Percentiles rank a stretch among this genome's conserved stretches.
Evolutionary conservation across 2,888 invertebrate genomes (phyloP).

Genomic region (Amphipoea lucens): DNA sequence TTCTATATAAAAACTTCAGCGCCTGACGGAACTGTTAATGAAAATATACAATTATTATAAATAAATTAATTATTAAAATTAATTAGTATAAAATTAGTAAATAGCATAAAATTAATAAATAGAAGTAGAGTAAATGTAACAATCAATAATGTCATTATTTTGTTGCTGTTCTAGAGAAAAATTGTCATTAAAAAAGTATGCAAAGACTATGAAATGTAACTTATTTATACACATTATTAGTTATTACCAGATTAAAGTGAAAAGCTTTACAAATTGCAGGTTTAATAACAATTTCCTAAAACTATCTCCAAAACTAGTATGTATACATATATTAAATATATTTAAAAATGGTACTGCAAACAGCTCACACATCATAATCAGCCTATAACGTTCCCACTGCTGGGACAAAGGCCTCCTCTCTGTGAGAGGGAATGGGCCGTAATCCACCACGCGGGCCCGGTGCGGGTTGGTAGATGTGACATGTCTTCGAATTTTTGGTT

Average conservation of each 20-base stretch:
- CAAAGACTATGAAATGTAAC: background rate
- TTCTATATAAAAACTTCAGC: background rate
- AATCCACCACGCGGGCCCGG: too few relatives aligned
- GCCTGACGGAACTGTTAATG: background rate
- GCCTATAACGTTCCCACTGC: too few relatives aligned
- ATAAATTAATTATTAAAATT: too few relatives aligned
- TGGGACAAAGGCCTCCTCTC: too few relatives aligned
- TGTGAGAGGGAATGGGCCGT: too few relatives aligned
- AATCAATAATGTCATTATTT: background rate
- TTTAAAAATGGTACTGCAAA: background rate
- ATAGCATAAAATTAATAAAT: background rate
- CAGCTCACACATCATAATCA: too few relatives aligned
- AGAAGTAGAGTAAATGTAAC: background rate
- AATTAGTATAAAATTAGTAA: too few relatives aligned
- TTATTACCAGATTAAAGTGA: background rate
- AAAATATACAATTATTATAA: too few relatives aligned
- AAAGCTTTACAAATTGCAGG: background rate
- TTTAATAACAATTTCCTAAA: background rate
- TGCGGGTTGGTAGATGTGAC: too few relatives aligned
- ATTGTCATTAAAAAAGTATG: background rate
- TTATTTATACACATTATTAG: background rate
- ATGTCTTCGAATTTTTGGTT: too few relatives aligned
- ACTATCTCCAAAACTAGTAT: background rate
- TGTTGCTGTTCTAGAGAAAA: background rate
- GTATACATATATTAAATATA: background rate